Conservation (phyloP, 2,888 invertebrate genomes). For the Leptopilina syphax region DNA sequence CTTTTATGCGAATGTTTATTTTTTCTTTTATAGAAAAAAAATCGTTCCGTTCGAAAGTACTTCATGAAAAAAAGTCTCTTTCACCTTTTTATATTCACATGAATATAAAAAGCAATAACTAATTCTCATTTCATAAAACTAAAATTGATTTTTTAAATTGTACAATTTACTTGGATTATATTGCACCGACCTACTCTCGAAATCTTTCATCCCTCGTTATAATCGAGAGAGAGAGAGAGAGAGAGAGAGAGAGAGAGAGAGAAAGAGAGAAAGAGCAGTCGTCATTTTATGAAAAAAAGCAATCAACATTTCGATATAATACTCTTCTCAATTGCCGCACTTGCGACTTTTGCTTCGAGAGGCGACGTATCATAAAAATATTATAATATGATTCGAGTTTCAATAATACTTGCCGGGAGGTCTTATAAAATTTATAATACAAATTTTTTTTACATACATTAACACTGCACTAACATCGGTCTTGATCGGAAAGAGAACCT, state of each 20-base stretch:
- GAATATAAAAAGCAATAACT: background rate
- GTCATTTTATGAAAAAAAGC: conserved; percentile 1
- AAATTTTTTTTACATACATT: background rate
- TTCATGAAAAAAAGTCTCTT: no score
- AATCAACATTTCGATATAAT: conserved; percentile 27
- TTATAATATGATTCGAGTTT: conserved; percentile 30
- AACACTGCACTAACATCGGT: background rate
- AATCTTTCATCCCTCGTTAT: conserved; percentile 28
- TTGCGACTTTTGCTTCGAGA: conserved; percentile 9
- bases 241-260: background rate
- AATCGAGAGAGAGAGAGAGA: background rate
- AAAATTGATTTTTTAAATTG: conserved; percentile 18
- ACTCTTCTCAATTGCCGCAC: conserved; percentile 23
- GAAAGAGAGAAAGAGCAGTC: background rate
- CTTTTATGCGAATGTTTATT: no score
- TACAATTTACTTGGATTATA: background rate
- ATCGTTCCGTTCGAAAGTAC: no score
- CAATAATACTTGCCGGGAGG: conserved; percentile 16
- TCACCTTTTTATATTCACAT: no score
- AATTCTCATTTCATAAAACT: background rate
- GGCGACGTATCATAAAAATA: conserved; percentile 18
- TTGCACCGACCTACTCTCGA: background rate
- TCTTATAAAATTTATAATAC: conserved; percentile 21
- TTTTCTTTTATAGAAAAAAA: no score
- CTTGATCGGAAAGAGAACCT: background rate